phyloP scores from a whole-genome alignment of 2,797 vertebrate genomes.

The Synaphobranchus kaupii region DNA sequence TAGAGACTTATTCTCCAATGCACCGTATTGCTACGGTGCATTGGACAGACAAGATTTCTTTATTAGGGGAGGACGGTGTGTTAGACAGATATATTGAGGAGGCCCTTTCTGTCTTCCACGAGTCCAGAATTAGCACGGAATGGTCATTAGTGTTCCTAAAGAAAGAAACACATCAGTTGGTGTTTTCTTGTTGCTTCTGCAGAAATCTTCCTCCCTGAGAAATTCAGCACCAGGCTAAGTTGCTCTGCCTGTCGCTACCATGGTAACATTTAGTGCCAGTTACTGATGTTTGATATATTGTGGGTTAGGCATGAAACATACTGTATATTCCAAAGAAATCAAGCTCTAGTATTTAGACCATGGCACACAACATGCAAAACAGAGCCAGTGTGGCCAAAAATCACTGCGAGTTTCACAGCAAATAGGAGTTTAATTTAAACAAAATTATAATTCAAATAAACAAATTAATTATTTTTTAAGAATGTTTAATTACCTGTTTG shows the following conservation, averaged over 20 bases:
- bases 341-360: no score
- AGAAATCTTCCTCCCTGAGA: slow-evolving; percentile 12
- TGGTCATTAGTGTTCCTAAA: slow-evolving; percentile 25
- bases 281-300: neutral
- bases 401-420: no score
- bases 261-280: neutral
- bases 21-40: neutral
- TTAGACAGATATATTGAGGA: neutral
- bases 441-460: neutral
- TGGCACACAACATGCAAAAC: no score
- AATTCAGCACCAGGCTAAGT: neutral
- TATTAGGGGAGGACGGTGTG: neutral
- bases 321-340: no score
- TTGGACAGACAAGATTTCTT: neutral
- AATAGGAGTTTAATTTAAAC: neutral
- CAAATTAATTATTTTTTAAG: neutral
- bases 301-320: neutral
- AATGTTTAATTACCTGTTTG: no score
- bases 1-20: neutral
- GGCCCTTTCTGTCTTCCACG: neutral
- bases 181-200: slow-evolving; percentile 18
- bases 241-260: neutral
- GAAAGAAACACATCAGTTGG: slow-evolving; percentile 11
- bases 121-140: neutral
- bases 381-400: no score